These are phyloP conservation scores for Lutjanus campechanus DNA, from an alignment of 2,797 vertebrate species.

Conservation along the genomic window DNA sequence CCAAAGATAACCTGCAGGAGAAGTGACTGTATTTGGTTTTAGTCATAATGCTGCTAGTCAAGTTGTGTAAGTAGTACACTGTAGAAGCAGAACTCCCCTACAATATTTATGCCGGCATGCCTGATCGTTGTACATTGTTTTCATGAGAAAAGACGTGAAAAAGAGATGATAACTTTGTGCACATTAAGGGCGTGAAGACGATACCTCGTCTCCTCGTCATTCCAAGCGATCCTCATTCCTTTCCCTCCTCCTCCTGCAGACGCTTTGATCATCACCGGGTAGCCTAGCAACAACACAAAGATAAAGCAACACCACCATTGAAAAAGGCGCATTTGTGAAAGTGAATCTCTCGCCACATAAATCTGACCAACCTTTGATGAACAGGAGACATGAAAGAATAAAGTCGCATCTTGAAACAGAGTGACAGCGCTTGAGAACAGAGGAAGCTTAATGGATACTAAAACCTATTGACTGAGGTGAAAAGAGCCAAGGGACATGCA, in stretches of 20 bases:
- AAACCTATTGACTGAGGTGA: not conserved
- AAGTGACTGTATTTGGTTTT: not conserved
- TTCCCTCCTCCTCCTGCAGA: slow-evolving; percentile 96
- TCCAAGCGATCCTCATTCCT: slow-evolving; percentile 96
- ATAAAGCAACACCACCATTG: not conserved
- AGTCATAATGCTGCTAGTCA: not conserved
- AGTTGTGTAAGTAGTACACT: no score
- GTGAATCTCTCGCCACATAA: not conserved
- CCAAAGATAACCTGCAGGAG: not conserved
- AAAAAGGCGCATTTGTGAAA: not conserved
- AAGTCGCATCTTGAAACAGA: not conserved
- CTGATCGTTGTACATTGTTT: not conserved
- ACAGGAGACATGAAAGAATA: not conserved
- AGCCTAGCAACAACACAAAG: slow-evolving; percentile 84
- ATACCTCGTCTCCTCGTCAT: slow-evolving; percentile 97
- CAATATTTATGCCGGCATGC: not conserved
- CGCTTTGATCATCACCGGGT: slow-evolving; percentile 99
- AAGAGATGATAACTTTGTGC: not conserved
- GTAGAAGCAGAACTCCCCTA: not conserved
- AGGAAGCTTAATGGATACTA: not conserved
- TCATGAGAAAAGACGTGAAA: not conserved
- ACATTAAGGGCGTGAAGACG: slow-evolving; percentile 9
- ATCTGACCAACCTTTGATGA: not conserved
- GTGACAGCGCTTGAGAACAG: not conserved
- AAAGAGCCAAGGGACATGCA: no score